phyloP scores from a whole-genome alignment of 64 coral and sea anemone species.

The Stylophora pistillata region DNA sequence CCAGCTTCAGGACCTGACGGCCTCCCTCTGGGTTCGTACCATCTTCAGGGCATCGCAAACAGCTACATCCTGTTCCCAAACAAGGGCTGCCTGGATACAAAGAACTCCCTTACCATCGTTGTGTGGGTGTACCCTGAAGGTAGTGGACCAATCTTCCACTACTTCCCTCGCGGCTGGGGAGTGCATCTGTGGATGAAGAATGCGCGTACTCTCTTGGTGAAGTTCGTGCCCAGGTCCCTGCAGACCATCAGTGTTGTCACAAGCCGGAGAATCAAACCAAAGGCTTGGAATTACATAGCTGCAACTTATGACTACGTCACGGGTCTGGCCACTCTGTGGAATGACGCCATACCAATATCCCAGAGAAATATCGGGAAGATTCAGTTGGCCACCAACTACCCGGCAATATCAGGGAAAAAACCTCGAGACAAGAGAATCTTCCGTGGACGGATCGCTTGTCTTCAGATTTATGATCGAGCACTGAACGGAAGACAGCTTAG shows the following conservation, averaged over 20 bases:
- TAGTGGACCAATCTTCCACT: constrained; percentile 79
- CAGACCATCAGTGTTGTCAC: constrained; percentile 41
- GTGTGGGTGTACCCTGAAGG: constrained; percentile 68
- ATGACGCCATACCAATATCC: constrained; percentile 47
- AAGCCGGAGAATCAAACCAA: constrained; percentile 44
- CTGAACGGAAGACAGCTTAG: constrained; percentile 55
- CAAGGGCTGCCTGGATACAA: constrained; percentile 60
- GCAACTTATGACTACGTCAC: constrained; percentile 54
- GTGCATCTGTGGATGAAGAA: constrained; percentile 80
- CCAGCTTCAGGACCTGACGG: constrained; percentile 58
- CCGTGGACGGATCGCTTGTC: constrained; percentile 48
- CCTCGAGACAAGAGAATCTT: constrained; percentile 25
- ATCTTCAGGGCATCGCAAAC: constrained; percentile 61
- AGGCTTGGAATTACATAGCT: constrained; percentile 60
- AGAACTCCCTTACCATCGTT: constrained; percentile 67
- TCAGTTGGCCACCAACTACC: constrained; percentile 56
- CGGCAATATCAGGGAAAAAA: constrained; percentile 49
- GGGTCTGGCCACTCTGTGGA: constrained; percentile 57
- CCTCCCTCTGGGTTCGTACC: constrained; percentile 43
- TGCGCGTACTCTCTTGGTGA: constrained; percentile 33
- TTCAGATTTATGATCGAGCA: constrained; percentile 61
- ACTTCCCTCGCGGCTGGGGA: constrained; percentile 60
- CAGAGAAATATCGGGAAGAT: constrained; percentile 59
- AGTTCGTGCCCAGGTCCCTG: constrained; percentile 55
- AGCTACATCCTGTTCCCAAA: constrained; percentile 75